Evolutionary conservation across 2,113 vertebrate genomes (phyloP).

Genomic region (Porphyrio hochstetteri): DNA sequence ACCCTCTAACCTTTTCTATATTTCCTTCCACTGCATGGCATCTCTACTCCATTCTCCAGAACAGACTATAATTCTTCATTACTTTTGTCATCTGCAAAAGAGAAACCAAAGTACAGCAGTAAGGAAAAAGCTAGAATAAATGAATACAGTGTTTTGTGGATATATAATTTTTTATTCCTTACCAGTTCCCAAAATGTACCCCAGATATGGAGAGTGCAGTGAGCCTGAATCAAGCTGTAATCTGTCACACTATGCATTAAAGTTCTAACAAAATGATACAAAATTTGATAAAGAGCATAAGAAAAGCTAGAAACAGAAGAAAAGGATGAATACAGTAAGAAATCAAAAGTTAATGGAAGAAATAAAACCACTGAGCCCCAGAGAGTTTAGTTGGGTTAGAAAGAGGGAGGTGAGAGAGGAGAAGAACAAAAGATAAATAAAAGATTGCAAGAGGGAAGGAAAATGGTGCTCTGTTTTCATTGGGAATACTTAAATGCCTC

Average conservation of each 20-base stretch:
- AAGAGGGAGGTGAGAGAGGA: neutral
- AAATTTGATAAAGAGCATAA: neutral
- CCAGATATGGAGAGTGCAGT: neutral
- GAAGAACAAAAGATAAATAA: slow-evolving; percentile 37
- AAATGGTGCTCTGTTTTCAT: neutral
- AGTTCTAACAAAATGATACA: neutral
- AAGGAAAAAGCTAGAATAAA: neutral
- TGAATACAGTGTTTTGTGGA: neutral
- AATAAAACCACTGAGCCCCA: neutral
- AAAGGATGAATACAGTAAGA: neutral
- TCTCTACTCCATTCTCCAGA: neutral
- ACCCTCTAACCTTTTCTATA: neutral
- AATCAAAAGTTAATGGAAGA: neutral
- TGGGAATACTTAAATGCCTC: slow-evolving; percentile 37
- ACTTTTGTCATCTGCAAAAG: neutral
- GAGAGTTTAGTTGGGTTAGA: neutral
- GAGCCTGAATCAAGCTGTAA: neutral
- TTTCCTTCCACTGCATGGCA: neutral
- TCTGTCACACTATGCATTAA: neutral
- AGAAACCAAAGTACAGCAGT: neutral
- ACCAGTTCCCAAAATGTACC: neutral
- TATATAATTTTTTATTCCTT: neutral
- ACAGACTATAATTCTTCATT: neutral
- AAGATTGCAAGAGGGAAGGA: neutral
- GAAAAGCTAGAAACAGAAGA: neutral